Base-by-base conservation (phyloP, 2,888 invertebrate genomes). In the Dynastes maya region DNA sequence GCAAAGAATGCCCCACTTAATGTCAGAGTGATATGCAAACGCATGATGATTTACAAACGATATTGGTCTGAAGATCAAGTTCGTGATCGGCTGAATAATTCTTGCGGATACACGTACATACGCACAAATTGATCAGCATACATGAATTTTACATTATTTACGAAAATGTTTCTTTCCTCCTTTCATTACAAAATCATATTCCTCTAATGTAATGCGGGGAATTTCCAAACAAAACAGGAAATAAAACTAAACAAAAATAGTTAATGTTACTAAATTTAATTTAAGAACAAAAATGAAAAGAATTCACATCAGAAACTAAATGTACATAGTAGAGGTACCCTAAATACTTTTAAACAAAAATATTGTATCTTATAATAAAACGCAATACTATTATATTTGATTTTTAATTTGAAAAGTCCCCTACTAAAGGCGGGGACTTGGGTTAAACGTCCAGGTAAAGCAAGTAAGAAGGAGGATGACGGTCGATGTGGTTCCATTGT, bases 81-180 rank as follows among this genome's bases (percentile, higher is more conserved):
- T 72, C 72, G 45, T 5, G 61, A 61, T 72, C 61, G 72, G 9
- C 40, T 58, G 72, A 72, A 72, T 72, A 72, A 72, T 61, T 61
- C 58, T 61, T 27, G 27, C 45, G 13, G 9, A 45, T 61, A 61
- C 27, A 29, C 72, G 61, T 61, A 72, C 61, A 61, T 72, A 72
- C 72, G 72, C 61, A 72, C 61, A 72, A 72, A 61, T 72, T 72
- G 58, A 72, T 72, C 61, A 58, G 61, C 72, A 72, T 72, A 72
- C 58, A 72, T 72, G 72, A 72, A 72, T 72, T 61, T 71, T 61
- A 61, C 61, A 72, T 22, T 22, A 22, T 72, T 72, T 37, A 45
- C 45, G 58, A 61, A 72, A 71, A 61, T 72, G 13, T 61, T 61
- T 45, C 45, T 11, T 61, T 13, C 40, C 40, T 61, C 61, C 4